These are phyloP conservation scores for Crossocerus cetratus DNA, from an alignment of 2,888 invertebrate species.

Conservation along the genomic window DNA sequence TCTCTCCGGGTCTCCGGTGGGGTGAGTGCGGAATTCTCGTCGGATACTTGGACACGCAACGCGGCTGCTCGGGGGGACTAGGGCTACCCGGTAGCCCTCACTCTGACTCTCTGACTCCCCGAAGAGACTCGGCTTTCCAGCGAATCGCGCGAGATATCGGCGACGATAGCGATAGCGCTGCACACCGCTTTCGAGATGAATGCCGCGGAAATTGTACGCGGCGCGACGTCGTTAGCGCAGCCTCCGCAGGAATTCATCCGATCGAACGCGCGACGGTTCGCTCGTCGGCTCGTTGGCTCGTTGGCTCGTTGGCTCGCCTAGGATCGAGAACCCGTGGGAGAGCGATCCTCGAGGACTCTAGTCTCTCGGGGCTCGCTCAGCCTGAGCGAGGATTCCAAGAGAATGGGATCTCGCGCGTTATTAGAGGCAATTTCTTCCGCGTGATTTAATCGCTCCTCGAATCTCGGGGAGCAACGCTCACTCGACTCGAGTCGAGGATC, in stretches of 20 bases:
- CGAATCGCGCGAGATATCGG: constrained; percentile 18
- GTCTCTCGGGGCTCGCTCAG: neutral
- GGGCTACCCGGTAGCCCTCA: constrained; percentile 10
- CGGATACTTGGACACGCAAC: constrained; percentile 5
- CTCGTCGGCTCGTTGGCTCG: too few species aligned
- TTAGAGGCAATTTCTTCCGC: constrained; percentile 6
- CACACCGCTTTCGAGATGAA: neutral
- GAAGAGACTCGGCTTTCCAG: neutral
- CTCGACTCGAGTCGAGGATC: neutral
- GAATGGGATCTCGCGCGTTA: constrained; percentile 2
- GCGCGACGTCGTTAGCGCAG: neutral
- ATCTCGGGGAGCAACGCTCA: neutral
- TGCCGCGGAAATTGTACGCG: constrained; percentile 13
- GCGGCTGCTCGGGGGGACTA: neutral
- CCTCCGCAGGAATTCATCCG: neutral
- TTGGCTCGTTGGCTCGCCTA: neutral
- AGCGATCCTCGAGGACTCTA: neutral
- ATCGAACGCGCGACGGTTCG: too few species aligned
- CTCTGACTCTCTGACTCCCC: neutral
- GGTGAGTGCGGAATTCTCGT: constrained; percentile 28
- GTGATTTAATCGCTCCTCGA: constrained; percentile 1
- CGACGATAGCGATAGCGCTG: neutral
- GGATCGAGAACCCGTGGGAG: neutral
- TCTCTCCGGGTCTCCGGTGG: neutral
- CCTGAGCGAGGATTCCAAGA: neutral